Percentiles rank a stretch among this genome's conserved stretches.
Conservation (phyloP, 2,888 invertebrate genomes). For the Cheilosia soror region DNA sequence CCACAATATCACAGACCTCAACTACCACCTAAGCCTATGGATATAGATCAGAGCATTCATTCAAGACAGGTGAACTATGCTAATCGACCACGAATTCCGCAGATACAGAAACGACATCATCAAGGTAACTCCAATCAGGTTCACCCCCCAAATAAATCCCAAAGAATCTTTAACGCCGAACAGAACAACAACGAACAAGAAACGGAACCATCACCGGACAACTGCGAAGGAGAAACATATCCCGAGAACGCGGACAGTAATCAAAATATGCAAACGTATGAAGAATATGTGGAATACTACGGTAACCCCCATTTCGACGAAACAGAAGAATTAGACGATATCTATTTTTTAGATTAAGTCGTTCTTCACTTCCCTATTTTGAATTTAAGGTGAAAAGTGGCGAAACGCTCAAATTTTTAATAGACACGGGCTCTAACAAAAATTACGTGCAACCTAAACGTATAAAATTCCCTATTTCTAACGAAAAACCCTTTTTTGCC, state of each 20-base stretch:
- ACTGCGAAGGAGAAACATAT: neutral
- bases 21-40: slow-evolving; percentile 7
- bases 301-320: slow-evolving; percentile 1
- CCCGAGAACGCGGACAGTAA: slow-evolving; percentile 3
- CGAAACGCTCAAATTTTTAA: slow-evolving; percentile 27
- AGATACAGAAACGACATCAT: neutral
- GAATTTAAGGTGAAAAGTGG: slow-evolving; percentile 20
- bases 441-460: slow-evolving; percentile 29
- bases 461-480: slow-evolving; percentile 44
- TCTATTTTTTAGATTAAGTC: slow-evolving; percentile 35
- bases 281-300: slow-evolving; percentile 9
- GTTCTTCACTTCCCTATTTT: slow-evolving; percentile 33
- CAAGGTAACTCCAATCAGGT: neutral
- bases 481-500: slow-evolving; percentile 47
- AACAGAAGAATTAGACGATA: neutral
- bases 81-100: too few species aligned
- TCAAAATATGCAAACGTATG: slow-evolving; percentile 4
- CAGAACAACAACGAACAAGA: neutral
- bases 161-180: too few species aligned
- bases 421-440: slow-evolving; percentile 24
- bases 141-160: too few species aligned
- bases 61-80: neutral
- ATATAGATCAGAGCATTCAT: neutral
- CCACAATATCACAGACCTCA: slow-evolving; percentile 7
- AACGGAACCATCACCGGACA: neutral